Evolutionary conservation across 2,113 vertebrate species (phyloP), one percentile per base, ranked within the genome.

Genomic region (Tenebrosternarchus preto): DNA sequence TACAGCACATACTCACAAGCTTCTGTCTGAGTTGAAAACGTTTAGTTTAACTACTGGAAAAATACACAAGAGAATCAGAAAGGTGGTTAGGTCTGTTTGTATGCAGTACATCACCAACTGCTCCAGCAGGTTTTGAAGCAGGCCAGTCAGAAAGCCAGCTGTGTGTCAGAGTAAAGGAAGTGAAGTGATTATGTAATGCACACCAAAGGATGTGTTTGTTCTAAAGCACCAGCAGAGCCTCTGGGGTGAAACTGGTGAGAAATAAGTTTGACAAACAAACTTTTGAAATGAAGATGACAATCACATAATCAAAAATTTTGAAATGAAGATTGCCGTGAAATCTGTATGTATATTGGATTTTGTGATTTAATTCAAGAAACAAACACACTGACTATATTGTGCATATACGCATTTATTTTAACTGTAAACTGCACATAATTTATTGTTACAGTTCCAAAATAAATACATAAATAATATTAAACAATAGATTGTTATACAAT

Each of bases 21-120:
- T 63, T 80, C 57, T n/a, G 46, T 77, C 19, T 20, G 55, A 73
- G 55, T 66, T 59, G 60, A 81, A 73, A 64, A 17, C 50, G 36
- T 81, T 84, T 67, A 78, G 70, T 60, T 74, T 73, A 68, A 80
- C 22, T 25, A 57, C 78, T 80, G 61, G 20, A 80, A 74, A 80
- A 80, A 80, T 20, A 80, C 71, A 68, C 61, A 67, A 4, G 12
- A 39, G 74, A 66, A 78, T 73, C 74, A 73, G 69, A 84, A 53
- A 78, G 78, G 29, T 73, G 78, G 73, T 80, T 74, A 80, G 71
- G 61, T 50, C 31, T 22, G 69, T 70, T 63, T 78, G 55, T 78
- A 67, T 84, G 46, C 76, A 69, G 69, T 84, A 69, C 39, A 80
- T 66, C 71, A 73, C 73, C 61, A 73, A 69, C 36, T 77, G 22